Percentiles rank a stretch among this genome's conserved stretches.
phyloP scores from a whole-genome alignment of 2,797 vertebrate species.

The Anguilla marmorata region DNA sequence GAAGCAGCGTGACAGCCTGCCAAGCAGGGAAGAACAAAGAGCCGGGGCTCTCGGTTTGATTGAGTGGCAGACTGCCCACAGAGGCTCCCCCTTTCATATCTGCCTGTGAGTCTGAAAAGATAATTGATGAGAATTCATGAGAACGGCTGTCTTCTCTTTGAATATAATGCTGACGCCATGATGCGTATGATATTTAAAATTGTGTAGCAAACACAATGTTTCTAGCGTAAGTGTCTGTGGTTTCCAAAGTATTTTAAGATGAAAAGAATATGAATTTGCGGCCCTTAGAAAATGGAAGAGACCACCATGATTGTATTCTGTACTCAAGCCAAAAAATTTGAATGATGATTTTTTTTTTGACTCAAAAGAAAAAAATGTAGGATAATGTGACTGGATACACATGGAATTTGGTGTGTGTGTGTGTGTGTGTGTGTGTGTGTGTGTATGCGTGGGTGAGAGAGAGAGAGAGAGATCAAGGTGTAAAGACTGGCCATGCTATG shows the following conservation, averaged over 20 bases:
- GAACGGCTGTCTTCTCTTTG: slow-evolving; percentile 11
- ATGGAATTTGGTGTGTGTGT: slow-evolving; percentile 1
- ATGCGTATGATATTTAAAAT: not conserved
- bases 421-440: not conserved
- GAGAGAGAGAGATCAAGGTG: not conserved
- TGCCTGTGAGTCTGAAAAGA: slow-evolving; percentile 39
- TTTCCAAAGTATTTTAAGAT: not conserved
- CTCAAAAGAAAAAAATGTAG: not conserved
- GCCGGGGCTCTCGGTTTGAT: slow-evolving; percentile 46
- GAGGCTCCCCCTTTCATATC: slow-evolving; percentile 44
- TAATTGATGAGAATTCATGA: slow-evolving; percentile 39
- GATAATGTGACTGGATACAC: not conserved
- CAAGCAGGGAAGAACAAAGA: slow-evolving; percentile 52
- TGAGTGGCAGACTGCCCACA: slow-evolving; percentile 46
- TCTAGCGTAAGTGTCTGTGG: not conserved
- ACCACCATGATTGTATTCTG: not conserved
- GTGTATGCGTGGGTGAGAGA: not conserved
- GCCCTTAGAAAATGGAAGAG: not conserved
- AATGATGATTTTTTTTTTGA: not conserved
- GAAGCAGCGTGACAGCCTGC: slow-evolving; percentile 40
- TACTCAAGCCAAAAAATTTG: not conserved
- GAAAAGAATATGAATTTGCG: not conserved
- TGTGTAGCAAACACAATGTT: not conserved
- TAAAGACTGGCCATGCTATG: not conserved
- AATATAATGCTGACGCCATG: slow-evolving; percentile 25